Evolutionary conservation across 2,888 invertebrate genomes (phyloP).

Genomic region (Spicauda simplicius): DNA sequence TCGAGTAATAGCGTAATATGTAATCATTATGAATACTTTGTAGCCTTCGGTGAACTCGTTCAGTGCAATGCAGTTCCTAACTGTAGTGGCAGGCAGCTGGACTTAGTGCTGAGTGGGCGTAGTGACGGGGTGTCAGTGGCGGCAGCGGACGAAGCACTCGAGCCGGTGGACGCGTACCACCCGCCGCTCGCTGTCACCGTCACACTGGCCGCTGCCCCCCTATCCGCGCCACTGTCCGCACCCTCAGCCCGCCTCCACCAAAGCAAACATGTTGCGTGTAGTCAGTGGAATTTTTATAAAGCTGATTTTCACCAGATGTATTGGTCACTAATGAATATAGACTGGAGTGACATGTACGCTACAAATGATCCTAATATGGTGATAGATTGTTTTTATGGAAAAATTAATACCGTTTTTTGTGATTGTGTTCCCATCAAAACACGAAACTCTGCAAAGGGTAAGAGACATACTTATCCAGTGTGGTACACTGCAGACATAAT

Average conservation of each 20-base stretch:
- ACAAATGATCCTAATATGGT: conserved; percentile 3
- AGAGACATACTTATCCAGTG: no score
- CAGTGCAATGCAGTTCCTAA: conserved; percentile 10
- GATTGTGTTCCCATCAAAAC: conserved; percentile 4
- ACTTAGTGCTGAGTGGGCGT: conserved; percentile 33
- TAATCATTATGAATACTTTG: conserved; percentile 5
- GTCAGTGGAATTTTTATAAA: no score
- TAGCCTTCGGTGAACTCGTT: conserved; percentile 10
- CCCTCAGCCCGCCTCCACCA: no score
- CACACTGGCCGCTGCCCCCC: no score
- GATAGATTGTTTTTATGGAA: background rate
- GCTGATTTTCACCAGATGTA: no score
- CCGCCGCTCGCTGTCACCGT: no score
- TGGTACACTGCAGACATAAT: no score
- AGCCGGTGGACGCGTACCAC: no score
- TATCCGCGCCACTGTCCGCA: no score
- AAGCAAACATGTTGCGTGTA: no score
- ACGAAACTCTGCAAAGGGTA: no score
- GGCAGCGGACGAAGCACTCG: no score
- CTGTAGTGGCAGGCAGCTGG: conserved; percentile 33
- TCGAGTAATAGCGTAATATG: conserved; percentile 6
- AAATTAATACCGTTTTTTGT: conserved; percentile 1
- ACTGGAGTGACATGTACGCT: conserved; percentile 8
- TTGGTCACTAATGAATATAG: conserved; percentile 1
- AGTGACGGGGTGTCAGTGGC: background rate